These are phyloP conservation scores for Acrocephalus arundinaceus DNA, from an alignment of 2,113 vertebrate species.

Conservation along the genomic window DNA sequence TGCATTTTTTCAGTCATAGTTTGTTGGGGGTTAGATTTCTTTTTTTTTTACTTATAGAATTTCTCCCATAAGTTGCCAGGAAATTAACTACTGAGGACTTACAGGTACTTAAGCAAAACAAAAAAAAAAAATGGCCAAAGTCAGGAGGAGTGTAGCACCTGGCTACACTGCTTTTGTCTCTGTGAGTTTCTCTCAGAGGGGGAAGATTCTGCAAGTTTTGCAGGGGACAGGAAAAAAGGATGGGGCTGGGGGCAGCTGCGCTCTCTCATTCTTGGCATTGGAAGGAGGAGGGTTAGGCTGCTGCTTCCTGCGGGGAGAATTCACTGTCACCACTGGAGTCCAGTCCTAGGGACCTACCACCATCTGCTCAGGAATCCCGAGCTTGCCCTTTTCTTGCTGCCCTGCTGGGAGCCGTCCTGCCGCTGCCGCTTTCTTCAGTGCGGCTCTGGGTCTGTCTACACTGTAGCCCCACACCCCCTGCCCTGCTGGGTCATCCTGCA, in stretches of 20 bases:
- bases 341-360: not conserved
- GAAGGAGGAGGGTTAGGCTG: not conserved
- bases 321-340: not conserved
- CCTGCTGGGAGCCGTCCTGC: not conserved
- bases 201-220: not conserved
- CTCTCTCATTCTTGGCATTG: not conserved
- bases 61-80: not conserved
- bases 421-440: too few species aligned
- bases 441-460: not conserved
- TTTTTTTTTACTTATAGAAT: not conserved
- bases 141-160: not conserved
- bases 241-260: too few species aligned
- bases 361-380: not conserved
- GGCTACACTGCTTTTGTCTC: not conserved
- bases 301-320: not conserved
- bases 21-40: not conserved
- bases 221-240: not conserved
- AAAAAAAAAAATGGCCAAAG: not conserved
- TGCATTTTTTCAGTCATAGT: not conserved
- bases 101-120: not conserved
- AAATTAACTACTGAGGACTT: not conserved
- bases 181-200: not conserved
- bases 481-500: not conserved
- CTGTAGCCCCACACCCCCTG: too few species aligned
- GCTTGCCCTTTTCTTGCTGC: not conserved